A percentile compares a stretch with the other conserved stretches of the same genome.
phyloP scores from a whole-genome alignment of 2,113 vertebrate genomes.

The Charina bottae region DNA sequence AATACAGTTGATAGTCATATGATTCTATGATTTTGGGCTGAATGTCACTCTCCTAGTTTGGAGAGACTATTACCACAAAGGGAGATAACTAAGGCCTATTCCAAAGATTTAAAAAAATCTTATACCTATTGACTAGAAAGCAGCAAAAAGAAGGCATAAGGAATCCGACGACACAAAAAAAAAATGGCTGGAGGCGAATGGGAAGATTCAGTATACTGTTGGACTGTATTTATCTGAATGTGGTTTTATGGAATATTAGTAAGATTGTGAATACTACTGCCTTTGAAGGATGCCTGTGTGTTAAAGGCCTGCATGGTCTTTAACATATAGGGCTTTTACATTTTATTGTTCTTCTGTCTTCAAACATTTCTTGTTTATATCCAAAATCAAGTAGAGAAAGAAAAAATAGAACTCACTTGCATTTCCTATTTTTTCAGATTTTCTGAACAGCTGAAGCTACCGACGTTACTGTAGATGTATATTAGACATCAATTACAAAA shows the following conservation, averaged over 20 bases:
- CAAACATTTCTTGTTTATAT: neutral
- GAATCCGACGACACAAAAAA: neutral
- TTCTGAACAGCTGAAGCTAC: neutral
- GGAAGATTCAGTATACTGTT: neutral
- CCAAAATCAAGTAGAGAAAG: neutral
- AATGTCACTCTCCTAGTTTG: neutral
- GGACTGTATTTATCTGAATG: neutral
- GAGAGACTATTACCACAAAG: neutral
- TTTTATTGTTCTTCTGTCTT: neutral
- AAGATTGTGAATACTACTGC: neutral
- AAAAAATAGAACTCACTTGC: neutral
- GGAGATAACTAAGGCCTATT: neutral
- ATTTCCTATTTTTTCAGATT: neutral
- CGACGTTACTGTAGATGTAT: too few species aligned
- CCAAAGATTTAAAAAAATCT: neutral
- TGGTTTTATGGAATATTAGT: neutral
- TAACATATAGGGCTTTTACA: neutral
- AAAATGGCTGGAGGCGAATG: neutral
- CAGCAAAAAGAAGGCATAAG: neutral
- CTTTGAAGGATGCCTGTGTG: neutral
- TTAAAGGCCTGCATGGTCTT: neutral
- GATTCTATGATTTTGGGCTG: neutral
- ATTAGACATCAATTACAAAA: neutral
- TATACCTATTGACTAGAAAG: neutral
- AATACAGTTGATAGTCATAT: neutral